Base-by-base conservation (phyloP, 2,888 invertebrate genomes). In the Arrhopalites spinosus region DNA sequence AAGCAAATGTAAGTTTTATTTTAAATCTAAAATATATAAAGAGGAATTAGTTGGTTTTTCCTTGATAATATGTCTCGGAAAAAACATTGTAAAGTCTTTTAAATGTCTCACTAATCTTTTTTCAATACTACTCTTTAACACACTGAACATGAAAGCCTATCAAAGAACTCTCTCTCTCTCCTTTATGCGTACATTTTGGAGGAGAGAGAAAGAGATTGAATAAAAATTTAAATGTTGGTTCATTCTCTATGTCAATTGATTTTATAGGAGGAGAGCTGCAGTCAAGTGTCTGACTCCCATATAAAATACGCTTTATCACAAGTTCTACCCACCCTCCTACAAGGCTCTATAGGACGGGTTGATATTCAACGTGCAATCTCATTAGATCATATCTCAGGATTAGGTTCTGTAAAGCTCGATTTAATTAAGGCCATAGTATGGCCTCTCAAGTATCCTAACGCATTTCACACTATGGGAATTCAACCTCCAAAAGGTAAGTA, bases 371-470 rank as follows among this genome's bases (percentile, higher is more conserved):
- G 86, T 17, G 84, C 71, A 27, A 75, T 25, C 71, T 78, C 84
- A 17, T 88, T 89, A 84, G 85, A 86, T 61, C 85, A 87, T 47
- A 87, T 90, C 74, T 90, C 89, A 23, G 90, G 90, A 17, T 85
- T 90, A 84, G 84, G 85, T 0, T 80, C 86, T 0, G 85, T 90
- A 0, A 90, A 90, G 82, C 85, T 85, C 63, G 84, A 86, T 56
- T 84, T 90, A 56, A 84, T 87, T 79, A 86, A 88, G 81, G 87
- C 88, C 8, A 85, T 90, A 29, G 86, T 89, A 79, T 88, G 89
- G 85, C 90, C 90, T 0, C 84, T 90, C 17, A 85, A 86, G 77
- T 86, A 89, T 78, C 87, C 88, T 0, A 86, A 87, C 30, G 86
- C 87, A 0, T 90, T 90, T 83, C 81, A 84, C 11, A 84, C 88